Evolutionary conservation across 2,888 invertebrate genomes (phyloP), one percentile per base, ranked within the genome.

Genomic region (Zootermopsis nevadensis): DNA sequence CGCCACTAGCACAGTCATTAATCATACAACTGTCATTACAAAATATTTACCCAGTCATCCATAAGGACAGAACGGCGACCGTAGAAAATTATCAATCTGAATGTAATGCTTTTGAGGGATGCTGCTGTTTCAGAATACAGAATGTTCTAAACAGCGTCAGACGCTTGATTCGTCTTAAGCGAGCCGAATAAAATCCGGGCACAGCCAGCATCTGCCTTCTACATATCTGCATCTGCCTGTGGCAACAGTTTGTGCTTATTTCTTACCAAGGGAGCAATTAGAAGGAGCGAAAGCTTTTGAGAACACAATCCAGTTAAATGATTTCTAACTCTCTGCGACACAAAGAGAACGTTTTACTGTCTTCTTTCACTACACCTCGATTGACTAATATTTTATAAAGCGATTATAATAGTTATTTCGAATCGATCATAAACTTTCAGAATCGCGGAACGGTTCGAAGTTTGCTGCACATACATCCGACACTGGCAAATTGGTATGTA

Each of bases 1-100:
- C 74, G 74, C 74, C 74, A 69, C 69, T 10, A 69, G 33, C 12
- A n/a, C n/a, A 38, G 74, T 38, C 74, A 38, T 74, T 74, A 74
- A 74, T 74, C 74, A 74, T 74, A 35, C 33, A 30, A 38, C 74
- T 74, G 74, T 74, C 74, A 74, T 74, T 74, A 74, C 42, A 74
- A 69, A 30, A 69, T 69, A 69, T 69, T 69, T 22, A 69, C 69
- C 31, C 24, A 69, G 69, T 69, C 33, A 69, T 69, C 69, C 69
- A 33, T 27, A 69, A 30, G 22, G 33, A 33, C 31, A 22, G 33
- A 69, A 30, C 31, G 33, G 22, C 69, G 2, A 33, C 69, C 33
- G 69, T 69, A 33, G 3, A 69, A 69, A 69, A 69, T 69, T 33
- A 69, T 69, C 31, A 19, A 69, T 31, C 69, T 2, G 69, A 69